Percentiles rank a stretch among this genome's conserved stretches.
These are phyloP conservation scores for Penelope pileata DNA, from an alignment of 2,113 vertebrate genomes.

Conservation along the genomic window DNA sequence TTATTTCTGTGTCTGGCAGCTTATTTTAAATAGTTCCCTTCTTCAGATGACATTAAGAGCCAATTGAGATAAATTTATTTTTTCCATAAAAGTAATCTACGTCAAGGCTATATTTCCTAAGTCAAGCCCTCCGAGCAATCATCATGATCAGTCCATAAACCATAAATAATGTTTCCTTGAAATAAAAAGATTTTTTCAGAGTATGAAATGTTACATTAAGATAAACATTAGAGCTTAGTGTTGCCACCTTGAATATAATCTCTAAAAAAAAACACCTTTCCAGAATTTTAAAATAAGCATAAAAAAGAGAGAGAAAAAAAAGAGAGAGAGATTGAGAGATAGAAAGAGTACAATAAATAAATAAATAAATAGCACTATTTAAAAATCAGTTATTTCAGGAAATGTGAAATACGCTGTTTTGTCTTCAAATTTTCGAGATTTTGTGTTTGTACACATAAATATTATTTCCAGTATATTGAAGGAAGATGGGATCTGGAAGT, in stretches of 20 bases:
- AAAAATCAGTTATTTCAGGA: not conserved
- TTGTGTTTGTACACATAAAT: not conserved
- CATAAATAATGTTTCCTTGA: not conserved
- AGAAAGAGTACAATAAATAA: not conserved
- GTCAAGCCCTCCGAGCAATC: conserved; percentile 25
- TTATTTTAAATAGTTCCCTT: conserved; percentile 56
- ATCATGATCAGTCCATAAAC: conserved; percentile 41
- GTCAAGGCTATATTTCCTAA: conserved; percentile 41
- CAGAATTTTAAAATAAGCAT: not conserved
- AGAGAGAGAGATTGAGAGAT: not conserved
- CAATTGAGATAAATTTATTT: conserved; percentile 61
- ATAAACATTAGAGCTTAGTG: conserved; percentile 35
- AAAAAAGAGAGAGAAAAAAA: not conserved
- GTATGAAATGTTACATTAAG: conserved; percentile 40
- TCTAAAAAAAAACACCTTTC: not conserved
- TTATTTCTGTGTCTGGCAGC: conserved; percentile 41
- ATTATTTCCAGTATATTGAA: not conserved
- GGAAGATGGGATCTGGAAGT: not conserved
- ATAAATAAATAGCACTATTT: not conserved
- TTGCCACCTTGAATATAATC: not conserved
- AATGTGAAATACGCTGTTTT: not conserved
- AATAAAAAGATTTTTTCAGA: conserved; percentile 7
- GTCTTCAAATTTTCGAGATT: not conserved
- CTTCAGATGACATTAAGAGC: conserved; percentile 57
- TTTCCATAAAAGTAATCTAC: conserved; percentile 50